A percentile compares a stretch with the other conserved stretches of the same genome.
These are phyloP conservation scores for Anoura caudifer DNA, from an alignment of 2,113 vertebrate species.

Conservation along the genomic window DNA sequence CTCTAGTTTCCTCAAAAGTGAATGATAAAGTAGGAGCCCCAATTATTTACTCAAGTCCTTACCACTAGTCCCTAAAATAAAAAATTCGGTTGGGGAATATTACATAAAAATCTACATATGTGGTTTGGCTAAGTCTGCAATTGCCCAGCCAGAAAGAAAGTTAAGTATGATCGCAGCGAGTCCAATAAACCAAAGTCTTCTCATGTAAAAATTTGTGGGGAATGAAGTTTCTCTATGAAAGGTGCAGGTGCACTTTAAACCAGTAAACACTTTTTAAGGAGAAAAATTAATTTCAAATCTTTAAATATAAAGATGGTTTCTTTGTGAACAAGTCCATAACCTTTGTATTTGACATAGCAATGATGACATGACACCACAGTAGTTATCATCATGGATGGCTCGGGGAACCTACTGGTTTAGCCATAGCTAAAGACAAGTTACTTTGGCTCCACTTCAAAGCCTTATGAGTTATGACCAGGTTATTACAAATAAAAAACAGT, in stretches of 20 bases:
- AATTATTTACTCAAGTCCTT: constrained; percentile 7
- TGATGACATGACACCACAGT: background rate
- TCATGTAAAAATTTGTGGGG: background rate
- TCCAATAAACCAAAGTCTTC: background rate
- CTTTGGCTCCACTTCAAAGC: background rate
- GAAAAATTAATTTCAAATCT: background rate
- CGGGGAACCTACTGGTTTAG: background rate
- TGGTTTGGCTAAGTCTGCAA: background rate
- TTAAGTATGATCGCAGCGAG: background rate
- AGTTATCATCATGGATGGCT: background rate
- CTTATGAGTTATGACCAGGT: background rate
- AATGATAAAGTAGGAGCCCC: background rate
- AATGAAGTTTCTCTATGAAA: background rate
- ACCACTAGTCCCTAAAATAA: background rate
- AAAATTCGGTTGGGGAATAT: background rate
- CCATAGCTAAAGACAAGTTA: background rate
- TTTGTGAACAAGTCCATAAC: background rate
- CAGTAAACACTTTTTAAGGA: background rate
- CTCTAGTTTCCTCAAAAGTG: background rate
- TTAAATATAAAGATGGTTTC: background rate
- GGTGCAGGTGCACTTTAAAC: background rate
- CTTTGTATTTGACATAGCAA: background rate
- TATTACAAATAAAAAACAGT: background rate
- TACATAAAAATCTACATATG: background rate
- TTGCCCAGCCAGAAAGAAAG: background rate